Base-by-base conservation (phyloP, 2,888 invertebrate species). In the Drosophila mettleri region DNA sequence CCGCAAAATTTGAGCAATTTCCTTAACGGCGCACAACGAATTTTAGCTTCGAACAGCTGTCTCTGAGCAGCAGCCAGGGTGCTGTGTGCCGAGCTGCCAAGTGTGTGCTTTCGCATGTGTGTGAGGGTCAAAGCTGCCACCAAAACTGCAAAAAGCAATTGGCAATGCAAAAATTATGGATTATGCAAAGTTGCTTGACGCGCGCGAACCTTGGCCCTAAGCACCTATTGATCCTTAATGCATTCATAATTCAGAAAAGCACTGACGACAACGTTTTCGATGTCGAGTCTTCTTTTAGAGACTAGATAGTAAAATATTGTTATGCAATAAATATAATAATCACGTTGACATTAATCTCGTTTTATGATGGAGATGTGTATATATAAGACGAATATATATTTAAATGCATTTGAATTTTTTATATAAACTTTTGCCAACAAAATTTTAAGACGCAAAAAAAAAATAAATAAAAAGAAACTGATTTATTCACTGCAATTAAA, bases 1-100 rank as follows among this genome's bases (percentile, higher is more conserved):
- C 63, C 66, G 63, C 80, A 61, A 76, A 79, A 80, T 86, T 83
- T 80, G 77, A 65, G 62, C 70, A 73, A 79, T 83, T 80, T 83
- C 62, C 78, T 70, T 62, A 64, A 48, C 39, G 45, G 66, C 55
- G 27, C 49, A 45, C 39, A 45, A 38, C 46, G 38, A 39, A 67
- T 57, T 72, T 68, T 63, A 41, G 14, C 29, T 54, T 34, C 20
- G 22, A 49, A 51, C 38, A 69, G 34, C 31, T n/a, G 36, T 20
- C 16, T 6, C 24, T 9, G 16, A 43, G 29, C 18, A 16, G 18
- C 8, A n/a, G 8, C 16, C 16, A 27, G 24, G 2, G 18, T 16
- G 12, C 5, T 10, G 33, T 10, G 7, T 8, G 41, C 20, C n/a
- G n/a, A 16, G 10, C 33, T 39, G 38, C 20, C 29, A 8, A 22